Evolutionary conservation across 2,113 vertebrate genomes (phyloP).

Genomic region (Dryoscopus gambensis): DNA sequence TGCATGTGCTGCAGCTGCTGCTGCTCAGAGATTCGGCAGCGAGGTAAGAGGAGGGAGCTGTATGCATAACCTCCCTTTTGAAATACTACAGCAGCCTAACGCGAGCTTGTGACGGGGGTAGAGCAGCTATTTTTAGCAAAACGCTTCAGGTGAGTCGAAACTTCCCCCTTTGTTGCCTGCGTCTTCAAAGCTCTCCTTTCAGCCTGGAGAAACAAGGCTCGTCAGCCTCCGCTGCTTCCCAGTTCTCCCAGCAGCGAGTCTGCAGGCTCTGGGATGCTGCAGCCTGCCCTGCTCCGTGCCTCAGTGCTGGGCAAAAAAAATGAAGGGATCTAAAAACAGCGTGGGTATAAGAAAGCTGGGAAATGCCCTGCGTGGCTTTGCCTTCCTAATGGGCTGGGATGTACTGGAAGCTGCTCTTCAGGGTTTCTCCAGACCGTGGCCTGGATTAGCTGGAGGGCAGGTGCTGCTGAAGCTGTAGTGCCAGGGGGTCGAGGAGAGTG

Average conservation of each 20-base stretch:
- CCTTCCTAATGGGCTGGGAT: neutral
- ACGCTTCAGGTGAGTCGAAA: slow-evolving; percentile 14
- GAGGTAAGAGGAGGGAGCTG: neutral
- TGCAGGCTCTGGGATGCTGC: neutral
- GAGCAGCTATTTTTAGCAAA: slow-evolving; percentile 40
- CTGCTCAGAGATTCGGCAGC: neutral
- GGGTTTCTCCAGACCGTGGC: neutral
- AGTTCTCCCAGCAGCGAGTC: neutral
- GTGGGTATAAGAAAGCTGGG: neutral
- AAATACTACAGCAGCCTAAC: neutral
- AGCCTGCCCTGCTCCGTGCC: neutral
- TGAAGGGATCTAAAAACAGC: neutral
- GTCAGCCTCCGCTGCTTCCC: neutral
- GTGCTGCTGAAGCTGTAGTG: neutral
- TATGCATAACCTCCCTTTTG: neutral
- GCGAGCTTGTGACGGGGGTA: neutral
- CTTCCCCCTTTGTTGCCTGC: slow-evolving; percentile 24
- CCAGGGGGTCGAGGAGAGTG: neutral
- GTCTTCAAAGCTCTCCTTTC: slow-evolving; percentile 30
- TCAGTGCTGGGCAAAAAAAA: neutral
- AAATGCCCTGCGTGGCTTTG: neutral
- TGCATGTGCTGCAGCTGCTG: neutral
- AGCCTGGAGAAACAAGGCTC: slow-evolving; percentile 28
- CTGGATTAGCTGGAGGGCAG: neutral
- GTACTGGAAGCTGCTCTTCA: neutral